Conservation (phyloP, 2,888 invertebrate species). For the Atethmia centrago region DNA sequence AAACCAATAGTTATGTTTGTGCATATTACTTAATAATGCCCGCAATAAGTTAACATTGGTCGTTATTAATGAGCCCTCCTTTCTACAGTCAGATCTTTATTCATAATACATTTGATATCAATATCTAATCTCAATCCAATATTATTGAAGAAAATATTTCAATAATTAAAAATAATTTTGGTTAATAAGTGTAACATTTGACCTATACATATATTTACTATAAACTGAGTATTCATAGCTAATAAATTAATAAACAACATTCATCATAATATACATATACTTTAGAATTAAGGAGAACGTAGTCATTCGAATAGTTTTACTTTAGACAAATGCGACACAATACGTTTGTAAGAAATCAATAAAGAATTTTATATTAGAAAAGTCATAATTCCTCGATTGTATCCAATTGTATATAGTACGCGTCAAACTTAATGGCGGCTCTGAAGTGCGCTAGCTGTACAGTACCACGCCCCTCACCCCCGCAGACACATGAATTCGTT, state of each 20-base stretch:
- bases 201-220: conserved; percentile 55
- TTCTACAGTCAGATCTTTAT: conserved; percentile 59
- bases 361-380: conserved; percentile 14
- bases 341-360: conserved; percentile 24
- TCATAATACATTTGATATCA: conserved; percentile 49
- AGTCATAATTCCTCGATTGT: neutral
- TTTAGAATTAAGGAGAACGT: conserved; percentile 21
- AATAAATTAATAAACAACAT: conserved; percentile 54
- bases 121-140: conserved; percentile 61
- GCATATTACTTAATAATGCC: conserved; percentile 69
- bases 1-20: conserved; percentile 60
- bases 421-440: no score
- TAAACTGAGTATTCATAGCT: conserved; percentile 58
- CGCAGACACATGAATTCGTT: no score
- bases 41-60: conserved; percentile 67
- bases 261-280: conserved; percentile 48
- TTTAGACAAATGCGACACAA: conserved; percentile 23
- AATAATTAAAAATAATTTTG: conserved; percentile 39
- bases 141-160: conserved; percentile 18
- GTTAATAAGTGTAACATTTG: conserved; percentile 50
- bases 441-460: no score
- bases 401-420: neutral
- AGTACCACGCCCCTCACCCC: no score
- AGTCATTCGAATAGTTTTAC: neutral
- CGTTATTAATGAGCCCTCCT: conserved; percentile 58